phyloP scores from a whole-genome alignment of 2,797 vertebrate genomes.

The Megalops cyprinoides region DNA sequence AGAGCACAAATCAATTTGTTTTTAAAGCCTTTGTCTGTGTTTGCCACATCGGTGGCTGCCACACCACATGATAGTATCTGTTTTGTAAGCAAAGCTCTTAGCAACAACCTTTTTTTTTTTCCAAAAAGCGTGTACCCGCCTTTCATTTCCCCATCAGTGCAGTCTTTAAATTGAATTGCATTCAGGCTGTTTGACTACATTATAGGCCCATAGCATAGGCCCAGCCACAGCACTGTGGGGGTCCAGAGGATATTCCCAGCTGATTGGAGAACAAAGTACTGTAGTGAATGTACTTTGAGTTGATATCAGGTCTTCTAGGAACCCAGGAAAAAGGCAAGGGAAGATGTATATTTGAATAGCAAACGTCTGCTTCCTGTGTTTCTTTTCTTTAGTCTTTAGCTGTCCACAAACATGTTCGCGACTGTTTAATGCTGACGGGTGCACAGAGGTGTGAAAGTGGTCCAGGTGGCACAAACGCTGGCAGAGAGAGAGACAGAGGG shows the following conservation, averaged over 20 bases:
- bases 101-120: neutral
- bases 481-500: neutral
- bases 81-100: slow-evolving; percentile 4
- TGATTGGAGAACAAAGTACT: neutral
- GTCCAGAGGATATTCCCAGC: neutral
- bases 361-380: neutral
- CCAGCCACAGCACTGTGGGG: neutral
- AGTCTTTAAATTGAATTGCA: neutral
- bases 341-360: slow-evolving; percentile 21
- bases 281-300: neutral
- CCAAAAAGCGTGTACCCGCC: neutral
- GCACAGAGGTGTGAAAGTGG: neutral
- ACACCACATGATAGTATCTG: neutral
- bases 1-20: slow-evolving; percentile 16
- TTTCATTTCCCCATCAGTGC: neutral
- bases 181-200: neutral
- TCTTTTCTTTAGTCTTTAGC: neutral
- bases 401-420: neutral
- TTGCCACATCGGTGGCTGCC: neutral
- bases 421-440: neutral
- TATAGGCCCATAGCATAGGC: neutral
- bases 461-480: neutral
- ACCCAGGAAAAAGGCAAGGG: slow-evolving; percentile 4
- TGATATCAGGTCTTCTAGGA: neutral
- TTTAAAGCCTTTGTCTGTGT: slow-evolving; percentile 23